Conservation (phyloP, 2,888 invertebrate species). For the Choristoneura rosaceana region DNA sequence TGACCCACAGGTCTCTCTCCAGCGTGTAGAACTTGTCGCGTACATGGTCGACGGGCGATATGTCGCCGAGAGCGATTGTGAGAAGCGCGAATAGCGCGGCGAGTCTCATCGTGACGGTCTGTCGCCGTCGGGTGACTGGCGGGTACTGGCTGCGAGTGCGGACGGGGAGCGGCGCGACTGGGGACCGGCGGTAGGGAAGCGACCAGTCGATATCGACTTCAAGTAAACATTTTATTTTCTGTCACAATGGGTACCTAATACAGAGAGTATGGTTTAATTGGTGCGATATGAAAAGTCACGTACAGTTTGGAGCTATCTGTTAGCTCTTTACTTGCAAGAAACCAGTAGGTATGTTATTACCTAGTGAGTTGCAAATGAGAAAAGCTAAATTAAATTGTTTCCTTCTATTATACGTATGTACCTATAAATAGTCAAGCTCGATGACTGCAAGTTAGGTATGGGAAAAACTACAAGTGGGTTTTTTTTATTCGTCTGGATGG, state of each 20-base stretch:
- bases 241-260: background rate
- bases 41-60: slow-evolving; percentile 84
- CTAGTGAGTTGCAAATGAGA: too few species aligned
- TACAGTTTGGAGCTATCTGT: background rate
- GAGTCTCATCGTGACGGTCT: slow-evolving; percentile 61
- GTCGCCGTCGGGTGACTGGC: slow-evolving; percentile 62
- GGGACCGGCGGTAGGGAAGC: slow-evolving; percentile 63
- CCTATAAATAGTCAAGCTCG: too few species aligned
- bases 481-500: too few species aligned
- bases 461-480: background rate
- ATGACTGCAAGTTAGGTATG: too few species aligned
- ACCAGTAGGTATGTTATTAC: too few species aligned
- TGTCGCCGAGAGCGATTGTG: slow-evolving; percentile 60
- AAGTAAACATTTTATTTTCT: background rate
- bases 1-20: slow-evolving; percentile 83
- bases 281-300: background rate
- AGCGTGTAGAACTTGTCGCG: slow-evolving; percentile 85
- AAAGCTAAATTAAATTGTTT: too few species aligned
- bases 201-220: slow-evolving; percentile 26
- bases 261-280: background rate
- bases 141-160: slow-evolving; percentile 67
- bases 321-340: background rate
- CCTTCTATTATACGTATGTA: too few species aligned
- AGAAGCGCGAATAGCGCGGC: slow-evolving; percentile 64
- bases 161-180: slow-evolving; percentile 55